These are phyloP conservation scores for Rhynchomys soricoides DNA, from an alignment of 2,113 vertebrate genomes.

Conservation along the genomic window DNA sequence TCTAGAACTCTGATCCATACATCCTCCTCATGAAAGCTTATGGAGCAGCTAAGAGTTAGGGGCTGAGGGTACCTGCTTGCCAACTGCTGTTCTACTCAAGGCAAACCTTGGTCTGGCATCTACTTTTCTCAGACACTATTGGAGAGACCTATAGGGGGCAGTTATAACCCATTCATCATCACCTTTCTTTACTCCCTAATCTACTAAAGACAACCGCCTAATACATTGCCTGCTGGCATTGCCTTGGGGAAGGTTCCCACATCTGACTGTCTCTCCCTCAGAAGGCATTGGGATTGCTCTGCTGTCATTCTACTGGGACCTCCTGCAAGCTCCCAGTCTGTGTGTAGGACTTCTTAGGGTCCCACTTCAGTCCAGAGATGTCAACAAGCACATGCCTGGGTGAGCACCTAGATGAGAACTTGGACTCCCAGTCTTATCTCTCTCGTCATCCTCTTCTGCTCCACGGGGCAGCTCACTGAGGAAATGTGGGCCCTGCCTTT, in stretches of 20 bases:
- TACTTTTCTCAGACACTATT: not conserved
- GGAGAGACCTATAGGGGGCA: not conserved
- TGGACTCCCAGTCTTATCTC: not conserved
- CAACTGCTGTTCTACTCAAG: not conserved
- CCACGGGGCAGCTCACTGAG: rapidly evolving
- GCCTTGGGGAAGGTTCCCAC: not conserved
- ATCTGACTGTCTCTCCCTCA: not conserved
- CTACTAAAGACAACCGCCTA: not conserved
- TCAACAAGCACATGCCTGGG: not conserved
- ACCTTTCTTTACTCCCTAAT: not conserved
- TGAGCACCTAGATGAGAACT: too few species aligned
- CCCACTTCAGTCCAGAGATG: not conserved
- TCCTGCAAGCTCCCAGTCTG: not conserved
- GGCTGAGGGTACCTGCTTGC: not conserved
- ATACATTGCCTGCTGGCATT: not conserved
- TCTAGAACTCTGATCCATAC: not conserved
- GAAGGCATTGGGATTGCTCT: not conserved
- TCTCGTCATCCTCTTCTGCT: not conserved
- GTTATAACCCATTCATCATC: not conserved
- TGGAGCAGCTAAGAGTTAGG: rapidly evolving
- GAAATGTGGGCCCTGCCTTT: not conserved
- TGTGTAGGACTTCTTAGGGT: not conserved
- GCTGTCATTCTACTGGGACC: not conserved
- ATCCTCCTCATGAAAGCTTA: not conserved
- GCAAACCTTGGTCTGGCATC: not conserved